Evolutionary conservation across 2,797 vertebrate species (phyloP), one percentile per base, ranked within the genome.

Genomic region (Podargus strigoides): DNA sequence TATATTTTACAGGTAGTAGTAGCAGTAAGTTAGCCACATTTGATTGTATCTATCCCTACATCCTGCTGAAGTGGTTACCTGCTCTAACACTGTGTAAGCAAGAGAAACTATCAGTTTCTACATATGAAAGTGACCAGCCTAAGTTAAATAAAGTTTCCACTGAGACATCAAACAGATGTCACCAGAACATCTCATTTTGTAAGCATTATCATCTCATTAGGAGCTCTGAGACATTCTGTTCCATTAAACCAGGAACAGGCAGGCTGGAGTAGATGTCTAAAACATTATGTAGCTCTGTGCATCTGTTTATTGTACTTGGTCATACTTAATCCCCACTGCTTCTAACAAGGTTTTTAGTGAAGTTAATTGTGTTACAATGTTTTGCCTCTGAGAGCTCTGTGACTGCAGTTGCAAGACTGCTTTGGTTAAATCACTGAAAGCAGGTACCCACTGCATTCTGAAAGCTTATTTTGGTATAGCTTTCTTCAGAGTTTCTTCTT

Each of bases 161-260:
- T 59, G 77, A 82, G 76, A 90, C 47, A 59, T 69, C 93, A 94
- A 94, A 41, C 80, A 91, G 69, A 84, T 67, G 73, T 63, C 85
- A 56, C 73, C 80, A 86, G 88, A 84, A 59, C 50, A 78, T 86
- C 66, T 81, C 66, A 26, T 86, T 86, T 78, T 67, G 70, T 6
- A 4, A 72, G 46, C 3, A 9, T 79, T 81, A 90, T 87, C 68
- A 68, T 91, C 85, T 95, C 66, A 92, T 97, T 93, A 94, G 73
- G 89, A 83, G 28, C 62, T 42, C 88, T 90, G 89, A 95, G 87
- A 89, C 91, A 85, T 53, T 91, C 82, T 95, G 85, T 95, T 95
- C 90, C 64, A 90, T 93, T 89, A 95, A 72, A 72, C 23, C 7
- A 8, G 41, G 72, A 93, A 60, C 64, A 89, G 84, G 20, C 10